Conservation (phyloP, 2,888 invertebrate species). For the Therioaphis trifolii region DNA sequence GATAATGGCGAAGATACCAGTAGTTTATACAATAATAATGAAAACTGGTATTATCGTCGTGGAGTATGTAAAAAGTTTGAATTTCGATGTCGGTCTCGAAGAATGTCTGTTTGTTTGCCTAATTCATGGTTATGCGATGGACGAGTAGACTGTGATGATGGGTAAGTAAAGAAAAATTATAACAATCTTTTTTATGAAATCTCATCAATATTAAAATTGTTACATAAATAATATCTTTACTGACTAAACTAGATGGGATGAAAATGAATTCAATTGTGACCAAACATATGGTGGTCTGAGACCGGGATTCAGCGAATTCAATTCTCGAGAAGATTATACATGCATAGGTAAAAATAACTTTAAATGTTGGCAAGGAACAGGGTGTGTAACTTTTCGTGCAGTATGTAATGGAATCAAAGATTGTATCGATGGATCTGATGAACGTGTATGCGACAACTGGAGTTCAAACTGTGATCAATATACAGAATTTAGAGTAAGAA, state of each 20-base stretch:
- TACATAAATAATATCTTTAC: not conserved
- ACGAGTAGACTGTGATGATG: slow-evolving; percentile 68
- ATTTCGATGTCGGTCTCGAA: slow-evolving; percentile 65
- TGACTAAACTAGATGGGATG: slow-evolving; percentile 65
- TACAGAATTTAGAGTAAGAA: slow-evolving; percentile 64
- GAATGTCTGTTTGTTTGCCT: slow-evolving; percentile 67
- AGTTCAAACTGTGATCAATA: slow-evolving; percentile 62
- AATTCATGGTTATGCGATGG: slow-evolving; percentile 68
- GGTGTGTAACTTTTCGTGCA: slow-evolving; percentile 65
- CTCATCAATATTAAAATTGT: not conserved
- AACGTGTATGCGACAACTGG: slow-evolving; percentile 65
- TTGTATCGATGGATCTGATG: slow-evolving; percentile 66
- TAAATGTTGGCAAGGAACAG: slow-evolving; percentile 66
- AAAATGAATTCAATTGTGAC: slow-evolving; percentile 67
- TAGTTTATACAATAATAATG: slow-evolving; percentile 46
- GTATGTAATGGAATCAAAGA: slow-evolving; percentile 66
- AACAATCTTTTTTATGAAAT: not conserved
- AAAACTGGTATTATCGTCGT: slow-evolving; percentile 62
- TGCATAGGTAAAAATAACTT: slow-evolving; percentile 64
- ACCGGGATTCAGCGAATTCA: slow-evolving; percentile 61
- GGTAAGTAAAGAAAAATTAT: slow-evolving; percentile 63
- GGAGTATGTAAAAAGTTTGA: slow-evolving; percentile 65
- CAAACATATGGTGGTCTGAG: slow-evolving; percentile 61
- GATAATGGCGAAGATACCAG: not conserved
- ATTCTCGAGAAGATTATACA: slow-evolving; percentile 57